Percentiles rank a stretch among this genome's conserved stretches.
Evolutionary conservation across 2,888 invertebrate genomes (phyloP).

Genomic region (Synanthedon formicaeformis): DNA sequence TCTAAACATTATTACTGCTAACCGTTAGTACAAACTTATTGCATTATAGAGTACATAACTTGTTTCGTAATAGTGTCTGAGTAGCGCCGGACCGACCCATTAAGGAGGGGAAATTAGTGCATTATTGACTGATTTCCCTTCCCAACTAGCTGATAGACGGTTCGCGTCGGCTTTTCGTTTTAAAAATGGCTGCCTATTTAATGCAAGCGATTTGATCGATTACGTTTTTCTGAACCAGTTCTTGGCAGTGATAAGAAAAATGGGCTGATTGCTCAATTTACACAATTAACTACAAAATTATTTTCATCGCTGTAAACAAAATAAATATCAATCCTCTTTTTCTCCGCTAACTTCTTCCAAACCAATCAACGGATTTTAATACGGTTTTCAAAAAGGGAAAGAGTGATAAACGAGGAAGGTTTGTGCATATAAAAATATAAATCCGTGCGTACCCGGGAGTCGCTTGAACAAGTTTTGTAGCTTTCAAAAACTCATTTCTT

Average conservation of each 20-base stretch:
- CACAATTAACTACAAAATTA: not conserved
- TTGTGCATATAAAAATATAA: too few species aligned
- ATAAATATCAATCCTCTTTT: too few species aligned
- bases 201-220: slow-evolving; percentile 32
- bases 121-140: slow-evolving; percentile 70
- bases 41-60: slow-evolving; percentile 30
- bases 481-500: too few species aligned
- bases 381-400: too few species aligned
- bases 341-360: too few species aligned
- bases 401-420: too few species aligned
- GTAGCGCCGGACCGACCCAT: slow-evolving; percentile 47
- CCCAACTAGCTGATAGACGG: slow-evolving; percentile 59
- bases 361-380: too few species aligned
- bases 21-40: slow-evolving; percentile 17
- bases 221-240: slow-evolving; percentile 13
- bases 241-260: slow-evolving; percentile 8
- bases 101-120: slow-evolving; percentile 69
- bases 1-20: too few species aligned
- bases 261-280: not conserved
- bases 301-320: not conserved
- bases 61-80: slow-evolving; percentile 51
- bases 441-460: too few species aligned
- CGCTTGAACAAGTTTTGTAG: too few species aligned
- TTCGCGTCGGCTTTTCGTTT: slow-evolving; percentile 41
- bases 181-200: slow-evolving; percentile 41